Base-by-base conservation (phyloP, 2,888 invertebrate genomes). In the Lottia scabra region DNA sequence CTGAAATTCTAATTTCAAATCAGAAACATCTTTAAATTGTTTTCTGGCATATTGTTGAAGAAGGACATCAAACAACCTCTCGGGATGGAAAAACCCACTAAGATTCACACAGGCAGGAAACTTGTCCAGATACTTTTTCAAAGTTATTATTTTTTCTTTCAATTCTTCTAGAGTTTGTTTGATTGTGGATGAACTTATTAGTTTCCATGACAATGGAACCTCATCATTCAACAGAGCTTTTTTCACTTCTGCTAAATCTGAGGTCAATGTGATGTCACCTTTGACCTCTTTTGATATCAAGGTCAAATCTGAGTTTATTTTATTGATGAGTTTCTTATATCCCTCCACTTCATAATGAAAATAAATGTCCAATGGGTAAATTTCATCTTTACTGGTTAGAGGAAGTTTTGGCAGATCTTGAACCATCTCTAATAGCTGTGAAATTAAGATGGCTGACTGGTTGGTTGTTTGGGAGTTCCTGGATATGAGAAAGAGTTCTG, bases 301-400 rank as follows among this genome's bases (percentile, higher is more conserved):
- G 27, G 27, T 72, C 43, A 85, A 73, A 71, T 85, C 85, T n/a
- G 77, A 67, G 15, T 76, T 77, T n/a, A 86, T 73, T 63, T 56
- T 75, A 10, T 77, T 72, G 2, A 85, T 69, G 23, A 85, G 70
- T 12, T 69, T 70, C 63, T 80, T 79, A 75, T 81, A 85, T 12
- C 80, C 80, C 65, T 78, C 78, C 16, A 82, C 80, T 76, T 87
- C 86, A 26, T 80, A 82, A 68, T 84, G 83, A 30, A 85, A 73
- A 81, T 87, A 87, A 0, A 80, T 70, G 38, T 87, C 86, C 48
- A 85, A 73, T 2, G 86, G 86, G 76, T 85, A 81, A 65, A 85
- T 84, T 72, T 85, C 84, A 67, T 85, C 81, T 56, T 76, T 73
- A 56, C 79, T 80, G 4, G 84, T 81, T 23, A 81, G 79, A 16